Evolutionary conservation across 2,113 vertebrate genomes (phyloP).

Genomic region (Diphyllodes magnificus): DNA sequence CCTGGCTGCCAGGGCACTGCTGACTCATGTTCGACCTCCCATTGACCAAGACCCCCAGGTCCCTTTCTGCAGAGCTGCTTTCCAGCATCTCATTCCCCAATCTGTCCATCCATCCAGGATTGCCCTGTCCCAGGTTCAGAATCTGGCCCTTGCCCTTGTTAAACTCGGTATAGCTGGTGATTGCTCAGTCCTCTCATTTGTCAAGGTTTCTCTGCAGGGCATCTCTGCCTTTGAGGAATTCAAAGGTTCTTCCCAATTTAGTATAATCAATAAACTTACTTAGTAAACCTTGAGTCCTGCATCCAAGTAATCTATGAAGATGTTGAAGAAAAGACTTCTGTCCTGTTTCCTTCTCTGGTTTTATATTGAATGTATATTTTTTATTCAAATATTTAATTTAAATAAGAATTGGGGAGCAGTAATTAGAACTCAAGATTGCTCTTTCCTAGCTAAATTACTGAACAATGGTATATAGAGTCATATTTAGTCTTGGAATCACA

Average conservation of each 20-base stretch:
- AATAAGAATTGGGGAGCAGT: neutral
- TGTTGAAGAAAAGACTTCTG: neutral
- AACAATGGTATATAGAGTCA: neutral
- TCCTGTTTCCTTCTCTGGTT: neutral
- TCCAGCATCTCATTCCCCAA: neutral
- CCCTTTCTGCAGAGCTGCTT: rapidly evolving
- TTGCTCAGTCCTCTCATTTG: neutral
- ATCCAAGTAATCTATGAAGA: neutral
- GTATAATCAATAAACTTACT: neutral
- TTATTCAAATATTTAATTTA: neutral
- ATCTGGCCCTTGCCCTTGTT: neutral
- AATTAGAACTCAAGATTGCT: neutral
- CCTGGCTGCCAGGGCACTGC: neutral
- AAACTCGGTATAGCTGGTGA: neutral
- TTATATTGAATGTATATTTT: neutral
- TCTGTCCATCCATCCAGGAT: neutral
- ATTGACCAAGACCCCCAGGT: rapidly evolving
- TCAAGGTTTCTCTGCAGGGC: neutral
- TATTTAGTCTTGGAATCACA: neutral
- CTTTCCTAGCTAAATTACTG: neutral
- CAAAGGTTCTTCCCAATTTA: neutral
- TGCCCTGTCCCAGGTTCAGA: neutral
- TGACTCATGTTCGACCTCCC: rapidly evolving
- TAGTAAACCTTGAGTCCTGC: neutral
- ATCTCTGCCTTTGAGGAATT: neutral